Base-by-base conservation (phyloP, 1,140 invertebrate species). In the Drosophila ogumai region DNA sequence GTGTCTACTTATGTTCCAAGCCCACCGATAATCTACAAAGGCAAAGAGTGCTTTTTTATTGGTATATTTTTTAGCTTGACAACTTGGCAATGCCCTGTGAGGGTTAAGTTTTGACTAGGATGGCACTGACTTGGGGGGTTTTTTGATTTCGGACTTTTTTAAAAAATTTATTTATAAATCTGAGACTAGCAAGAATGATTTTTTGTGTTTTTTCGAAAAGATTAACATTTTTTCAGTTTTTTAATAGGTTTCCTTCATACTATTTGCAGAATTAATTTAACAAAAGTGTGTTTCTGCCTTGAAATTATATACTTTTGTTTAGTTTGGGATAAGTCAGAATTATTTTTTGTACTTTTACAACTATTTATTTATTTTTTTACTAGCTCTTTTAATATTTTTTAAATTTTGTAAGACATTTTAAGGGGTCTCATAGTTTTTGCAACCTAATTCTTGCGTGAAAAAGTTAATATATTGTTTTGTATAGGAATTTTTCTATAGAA, bases 1-100 rank as follows among this genome's bases (percentile, higher is more conserved):
- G 84, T 87, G 79, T 82, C 50, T 85, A 67, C 49, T 47, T 55
- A 32, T 46, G 61, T 66, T 68, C 32, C 61, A 6, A 69, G 41
- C 49, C 67, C 63, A 44, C 64, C 43, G 50, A 69, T 69, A 46
- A 69, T 67, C 66, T 67, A 43, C 38, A 28, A 31, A 15, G 10
- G 17, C 10, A 46, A 52, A 38, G 17, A 60, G 40, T 43, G 38
- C 19, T 32, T 10, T 44, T 44, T 19, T 34, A n/a, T 36, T 28
- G 13, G 6, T 25, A 56, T 1, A 28, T n/a, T 56, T 41, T 65
- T 6, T 3, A 10, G 0, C n/a, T 54, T 25, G 41, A 12, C 25
- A 71, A 69, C 64, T 68, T 32, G 59, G 13, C 15, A 64, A 50
- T 67, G 34, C 59, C n/a, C 64, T 63, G 3, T 8, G n/a, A 0